A percentile compares a stretch with the other conserved stretches of the same genome.
Evolutionary conservation across 2,888 invertebrate genomes (phyloP).

Genomic region (Lithophane semibrunnea): DNA sequence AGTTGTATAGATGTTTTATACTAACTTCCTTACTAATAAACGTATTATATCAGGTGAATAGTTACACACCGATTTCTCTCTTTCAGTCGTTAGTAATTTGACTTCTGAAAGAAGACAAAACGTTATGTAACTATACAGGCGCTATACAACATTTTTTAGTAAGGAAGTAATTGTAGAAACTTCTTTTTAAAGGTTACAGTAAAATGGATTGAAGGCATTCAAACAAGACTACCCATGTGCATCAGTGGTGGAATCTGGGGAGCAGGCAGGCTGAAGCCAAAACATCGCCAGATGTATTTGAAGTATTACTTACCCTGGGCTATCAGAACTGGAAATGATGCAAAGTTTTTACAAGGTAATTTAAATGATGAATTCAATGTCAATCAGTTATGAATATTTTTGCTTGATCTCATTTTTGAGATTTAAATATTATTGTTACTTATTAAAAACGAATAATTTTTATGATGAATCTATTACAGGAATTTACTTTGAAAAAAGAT

Average conservation of each 20-base stretch:
- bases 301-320: constrained; percentile 96
- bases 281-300: constrained; percentile 95
- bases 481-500: constrained; percentile 97
- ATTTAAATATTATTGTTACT: constrained; percentile 2
- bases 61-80: too few relatives aligned
- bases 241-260: constrained; percentile 98
- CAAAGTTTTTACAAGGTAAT: constrained; percentile 94
- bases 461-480: constrained; percentile 71
- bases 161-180: background rate
- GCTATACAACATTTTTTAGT: too few relatives aligned
- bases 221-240: constrained; percentile 99
- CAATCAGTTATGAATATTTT: background rate
- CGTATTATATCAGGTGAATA: too few relatives aligned
- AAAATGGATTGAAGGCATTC: constrained; percentile 99
- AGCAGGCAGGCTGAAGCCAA: constrained; percentile 95
- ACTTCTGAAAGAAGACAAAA: too few relatives aligned
- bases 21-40: background rate
- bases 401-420: background rate
- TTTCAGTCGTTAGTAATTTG: too few relatives aligned
- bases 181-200: constrained; percentile 94
- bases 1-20: background rate
- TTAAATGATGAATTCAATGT: background rate
- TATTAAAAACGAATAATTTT: background rate
- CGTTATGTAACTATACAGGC: too few relatives aligned
- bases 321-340: constrained; percentile 93